A percentile compares a stretch with the other conserved stretches of the same genome.
These are phyloP conservation scores for Ptychodera flava DNA, from an alignment of 35 echinoderm and acorn worm species.

Conservation along the genomic window DNA sequence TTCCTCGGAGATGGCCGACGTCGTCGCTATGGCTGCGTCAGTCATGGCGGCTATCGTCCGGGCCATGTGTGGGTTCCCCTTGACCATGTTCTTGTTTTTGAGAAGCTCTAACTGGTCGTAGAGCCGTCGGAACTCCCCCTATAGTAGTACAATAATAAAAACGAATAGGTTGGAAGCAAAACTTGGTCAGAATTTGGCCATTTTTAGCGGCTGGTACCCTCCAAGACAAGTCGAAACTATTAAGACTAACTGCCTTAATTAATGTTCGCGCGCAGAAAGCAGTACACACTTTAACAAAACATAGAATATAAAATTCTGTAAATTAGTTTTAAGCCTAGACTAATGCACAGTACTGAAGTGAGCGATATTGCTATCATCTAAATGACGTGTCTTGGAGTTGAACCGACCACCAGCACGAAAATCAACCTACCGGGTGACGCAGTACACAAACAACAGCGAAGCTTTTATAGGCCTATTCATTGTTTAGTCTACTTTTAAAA, in stretches of 20 bases:
- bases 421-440: neutral
- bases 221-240: neutral
- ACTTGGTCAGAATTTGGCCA: neutral
- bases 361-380: too few relatives aligned
- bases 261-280: too few relatives aligned
- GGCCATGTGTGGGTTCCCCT: constrained; percentile 81
- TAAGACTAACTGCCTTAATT: too few relatives aligned
- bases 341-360: too few relatives aligned
- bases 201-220: neutral
- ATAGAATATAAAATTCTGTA: too few relatives aligned
- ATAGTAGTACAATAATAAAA: neutral
- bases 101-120: constrained; percentile 90
- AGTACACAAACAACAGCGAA: neutral
- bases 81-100: constrained; percentile 89
- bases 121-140: constrained; percentile 89
- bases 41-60: constrained; percentile 83
- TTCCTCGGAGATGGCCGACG: neutral
- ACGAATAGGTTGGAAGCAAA: neutral
- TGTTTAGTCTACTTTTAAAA: too few relatives aligned
- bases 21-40: constrained; percentile 66
- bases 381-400: neutral
- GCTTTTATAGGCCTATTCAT: neutral
- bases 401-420: neutral
- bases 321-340: too few relatives aligned
- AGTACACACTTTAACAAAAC: too few relatives aligned